Percentiles rank a stretch among this genome's conserved stretches.
These are phyloP conservation scores for Myopa tessellatipennis DNA, from an alignment of 2,888 invertebrate species.

Conservation along the genomic window DNA sequence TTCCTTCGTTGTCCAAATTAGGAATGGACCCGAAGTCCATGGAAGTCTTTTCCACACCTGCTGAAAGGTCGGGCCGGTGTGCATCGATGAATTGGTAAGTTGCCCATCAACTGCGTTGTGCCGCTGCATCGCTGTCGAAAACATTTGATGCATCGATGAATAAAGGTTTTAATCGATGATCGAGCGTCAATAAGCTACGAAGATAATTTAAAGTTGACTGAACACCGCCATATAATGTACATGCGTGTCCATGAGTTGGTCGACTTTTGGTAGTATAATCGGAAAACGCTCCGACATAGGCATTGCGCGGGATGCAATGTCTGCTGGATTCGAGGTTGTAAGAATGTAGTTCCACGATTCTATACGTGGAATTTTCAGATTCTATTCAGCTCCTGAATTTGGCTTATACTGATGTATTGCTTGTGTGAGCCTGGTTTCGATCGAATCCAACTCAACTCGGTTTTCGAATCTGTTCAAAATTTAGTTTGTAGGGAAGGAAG, in stretches of 20 bases:
- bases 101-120: neutral
- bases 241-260: neutral
- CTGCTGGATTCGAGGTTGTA: neutral
- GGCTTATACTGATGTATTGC: neutral
- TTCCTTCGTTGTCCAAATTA: slow-evolving; percentile 36
- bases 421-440: slow-evolving; percentile 1
- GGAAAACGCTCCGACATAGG: no score
- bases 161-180: neutral
- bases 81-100: neutral
- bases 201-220: neutral
- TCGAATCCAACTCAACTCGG: slow-evolving; percentile 8
- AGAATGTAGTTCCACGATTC: neutral
- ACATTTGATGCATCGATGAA: neutral
- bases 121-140: neutral
- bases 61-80: slow-evolving; percentile 5
- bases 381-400: neutral
- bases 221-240: neutral
- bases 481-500: neutral
- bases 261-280: no score
- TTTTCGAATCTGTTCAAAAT: slow-evolving; percentile 7
- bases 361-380: no score
- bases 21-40: slow-evolving; percentile 40
- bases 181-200: neutral
- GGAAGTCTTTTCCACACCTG: slow-evolving; percentile 38
- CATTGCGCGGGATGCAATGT: neutral